Base-by-base conservation (phyloP, 2,113 vertebrate species). In the Nansenia antarctica region DNA sequence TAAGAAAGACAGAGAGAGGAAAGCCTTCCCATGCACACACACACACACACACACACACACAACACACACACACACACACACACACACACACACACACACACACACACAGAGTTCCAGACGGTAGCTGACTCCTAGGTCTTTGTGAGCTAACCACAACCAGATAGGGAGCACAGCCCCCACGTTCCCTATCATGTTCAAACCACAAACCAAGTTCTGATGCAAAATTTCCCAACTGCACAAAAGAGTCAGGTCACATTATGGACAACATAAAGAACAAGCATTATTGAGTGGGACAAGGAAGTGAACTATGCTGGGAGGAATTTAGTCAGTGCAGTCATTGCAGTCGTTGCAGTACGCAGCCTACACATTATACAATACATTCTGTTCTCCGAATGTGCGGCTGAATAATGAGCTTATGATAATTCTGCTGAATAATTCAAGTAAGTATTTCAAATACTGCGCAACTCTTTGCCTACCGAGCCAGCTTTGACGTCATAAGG, bases 1-100 rank as follows among this genome's bases (percentile, higher is more conserved):
- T 60, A 31, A 69, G 59, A 54, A 52, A 3, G 18, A 65, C 27
- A 54, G 49, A 69, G 37, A 65, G 69, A 66, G 58, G n/a, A n/a
- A 1, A n/a, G n/a, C n/a, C n/a, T n/a, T n/a, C n/a, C n/a, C n/a
- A n/a, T 58, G 29, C 29, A 58, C 29, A 30, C 30, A 18, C n/a
- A 65, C 22, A n/a, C 45, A 24, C 45, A 9, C 12, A 47, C 27
- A 47, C 63, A 52, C 37, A 9, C 62, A 27, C 62, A 18, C 7
- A 27, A 34, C n/a, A 14, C 64, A 53, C 32, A 55, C n/a, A 22
- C 31, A 24, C 3, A 5, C 5, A 69, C 27, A 54, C 8, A 54
- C 62, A 67, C 31, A 32, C 39, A 35, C 35, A 27, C 57, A 49
- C 70, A 55, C 31, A 65, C 62, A 65, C 29, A 9, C 54, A 18